Evolutionary conservation across 2,797 vertebrate genomes (phyloP).

Genomic region (Heterohyrax brucei): DNA sequence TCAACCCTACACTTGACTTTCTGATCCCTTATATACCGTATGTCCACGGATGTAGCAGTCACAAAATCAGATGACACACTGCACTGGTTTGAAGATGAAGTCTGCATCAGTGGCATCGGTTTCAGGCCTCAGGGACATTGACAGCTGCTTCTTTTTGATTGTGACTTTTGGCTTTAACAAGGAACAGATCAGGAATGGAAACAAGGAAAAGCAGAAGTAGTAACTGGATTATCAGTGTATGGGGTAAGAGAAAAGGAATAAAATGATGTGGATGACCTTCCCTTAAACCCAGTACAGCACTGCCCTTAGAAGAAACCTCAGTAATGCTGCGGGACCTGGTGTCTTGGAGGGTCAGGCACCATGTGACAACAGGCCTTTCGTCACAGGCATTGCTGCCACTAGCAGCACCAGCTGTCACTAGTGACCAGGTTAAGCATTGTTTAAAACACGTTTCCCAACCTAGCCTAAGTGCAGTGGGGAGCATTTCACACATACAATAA

Average conservation of each 20-base stretch:
- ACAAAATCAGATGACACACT: no score
- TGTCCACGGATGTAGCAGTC: background rate
- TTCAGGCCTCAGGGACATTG: background rate
- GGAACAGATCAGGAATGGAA: background rate
- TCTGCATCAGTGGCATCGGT: background rate
- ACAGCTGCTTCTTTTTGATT: background rate
- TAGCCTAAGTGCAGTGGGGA: background rate
- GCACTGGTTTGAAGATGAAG: background rate
- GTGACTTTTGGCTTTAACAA: background rate
- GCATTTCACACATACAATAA: background rate
- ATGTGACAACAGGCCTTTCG: background rate
- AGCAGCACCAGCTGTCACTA: background rate
- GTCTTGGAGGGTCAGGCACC: accelerated
- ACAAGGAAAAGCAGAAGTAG: background rate
- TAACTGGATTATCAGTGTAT: background rate
- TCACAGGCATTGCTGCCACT: background rate
- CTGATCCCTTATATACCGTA: background rate
- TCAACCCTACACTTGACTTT: background rate
- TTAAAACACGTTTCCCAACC: background rate
- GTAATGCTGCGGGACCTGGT: background rate
- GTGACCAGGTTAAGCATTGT: background rate
- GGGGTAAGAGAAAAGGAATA: background rate
- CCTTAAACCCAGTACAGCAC: background rate
- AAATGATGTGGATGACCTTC: background rate
- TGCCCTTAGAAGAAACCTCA: background rate